Base-by-base conservation (phyloP, 2,113 vertebrate genomes). In the Lophius piscatorius region DNA sequence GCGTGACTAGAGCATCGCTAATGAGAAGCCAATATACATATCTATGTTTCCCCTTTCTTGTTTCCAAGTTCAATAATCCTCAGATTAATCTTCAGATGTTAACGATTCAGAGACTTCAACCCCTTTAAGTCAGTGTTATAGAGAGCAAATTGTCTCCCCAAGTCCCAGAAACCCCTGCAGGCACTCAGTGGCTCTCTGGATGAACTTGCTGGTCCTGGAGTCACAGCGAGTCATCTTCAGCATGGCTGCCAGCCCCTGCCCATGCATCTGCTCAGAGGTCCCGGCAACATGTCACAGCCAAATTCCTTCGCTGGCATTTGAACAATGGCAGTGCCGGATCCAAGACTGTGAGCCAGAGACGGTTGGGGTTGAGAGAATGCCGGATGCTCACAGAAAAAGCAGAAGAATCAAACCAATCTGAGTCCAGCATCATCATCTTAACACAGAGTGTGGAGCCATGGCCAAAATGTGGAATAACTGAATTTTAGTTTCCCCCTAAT, bases 291-390 rank as follows among this genome's bases (percentile, higher is more conserved):
- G 54, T 61, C 51, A 34, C 69, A 63, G 75, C 78, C 85, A 88
- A 88, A 83, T 81, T 73, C 62, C 64, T 63, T 45, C n/a, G n/a
- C 61, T 44, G 21, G 78, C 83, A 74, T 87, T 78, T 78, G 74
- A 68, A 75, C 76, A 73, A 71, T 48, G 40, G 20, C n/a, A n/a
- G 28, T 70, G 80, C 65, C 82, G 83, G 78, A 68, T 68, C 78
- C 77, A 63, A 77, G 49, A 45, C 7, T 49, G 8, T 47, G 42
- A 69, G 63, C 47, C 74, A 74, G 47, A 74, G 45, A 60, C n/a
- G n/a, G n/a, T n/a, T n/a, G 47, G 28, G 66, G 57, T 51, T 47
- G 61, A 57, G 20, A 20, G 45, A 63, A 63, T 29, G 56, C 49
- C 17, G 41, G 56, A 61, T n/a, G n/a, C n/a, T n/a, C n/a, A n/a